Conservation (phyloP, 2,888 invertebrate species). For the Watsonalla cultraria region DNA sequence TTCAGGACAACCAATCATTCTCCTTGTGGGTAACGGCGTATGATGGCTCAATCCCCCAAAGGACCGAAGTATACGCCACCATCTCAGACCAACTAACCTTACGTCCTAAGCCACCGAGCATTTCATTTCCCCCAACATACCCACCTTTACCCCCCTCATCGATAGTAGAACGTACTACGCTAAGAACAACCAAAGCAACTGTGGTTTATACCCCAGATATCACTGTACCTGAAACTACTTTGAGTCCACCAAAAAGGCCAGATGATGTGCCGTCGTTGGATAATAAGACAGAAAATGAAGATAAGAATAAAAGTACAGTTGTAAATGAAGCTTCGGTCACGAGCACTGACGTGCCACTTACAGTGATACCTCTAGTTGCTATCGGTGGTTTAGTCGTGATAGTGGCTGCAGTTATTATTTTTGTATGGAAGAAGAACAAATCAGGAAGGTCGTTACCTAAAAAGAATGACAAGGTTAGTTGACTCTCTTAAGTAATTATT, state of each 20-base stretch:
- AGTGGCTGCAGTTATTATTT: conserved; percentile 82
- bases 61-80: conserved; percentile 60
- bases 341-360: conserved; percentile 77
- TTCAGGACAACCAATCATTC: conserved; percentile 65
- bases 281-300: conserved; percentile 30
- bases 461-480: conserved; percentile 86
- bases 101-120: conserved; percentile 39
- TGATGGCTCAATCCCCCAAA: conserved; percentile 63
- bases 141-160: conserved; percentile 34
- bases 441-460: conserved; percentile 78
- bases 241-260: conserved; percentile 40
- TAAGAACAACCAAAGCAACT: conserved; percentile 48
- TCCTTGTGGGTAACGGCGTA: conserved; percentile 66
- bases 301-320: conserved; percentile 38
- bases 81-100: conserved; percentile 53
- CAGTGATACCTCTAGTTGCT: conserved; percentile 84
- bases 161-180: conserved; percentile 39
- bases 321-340: conserved; percentile 56
- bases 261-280: conserved; percentile 41
- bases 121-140: conserved; percentile 35
- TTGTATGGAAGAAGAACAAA: conserved; percentile 85
- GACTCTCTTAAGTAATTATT: too few relatives aligned
- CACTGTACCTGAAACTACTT: conserved; percentile 55
- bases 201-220: conserved; percentile 37
- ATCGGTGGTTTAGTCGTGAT: conserved; percentile 84